phyloP scores from a whole-genome alignment of 2,797 vertebrate genomes.

The Cossypha heuglini region DNA sequence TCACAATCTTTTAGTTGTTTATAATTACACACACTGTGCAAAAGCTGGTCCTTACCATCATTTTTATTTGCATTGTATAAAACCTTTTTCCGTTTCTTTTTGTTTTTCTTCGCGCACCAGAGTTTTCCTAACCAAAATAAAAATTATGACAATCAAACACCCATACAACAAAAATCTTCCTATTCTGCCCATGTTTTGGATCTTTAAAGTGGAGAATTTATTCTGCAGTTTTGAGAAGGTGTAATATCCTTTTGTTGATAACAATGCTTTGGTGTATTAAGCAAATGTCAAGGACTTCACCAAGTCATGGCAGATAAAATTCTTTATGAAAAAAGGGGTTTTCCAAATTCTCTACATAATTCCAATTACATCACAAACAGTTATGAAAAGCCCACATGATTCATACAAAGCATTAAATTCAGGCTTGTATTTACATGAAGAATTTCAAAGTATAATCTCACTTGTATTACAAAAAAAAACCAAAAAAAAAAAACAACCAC shows the following conservation, averaged over 20 bases:
- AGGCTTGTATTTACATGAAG: background rate
- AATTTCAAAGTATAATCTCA: background rate
- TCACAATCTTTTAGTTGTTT: background rate
- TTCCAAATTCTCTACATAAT: background rate
- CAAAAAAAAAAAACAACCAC: background rate
- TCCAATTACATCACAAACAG: background rate
- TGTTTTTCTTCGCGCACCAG: slow-evolving; percentile 98
- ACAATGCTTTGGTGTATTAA: background rate
- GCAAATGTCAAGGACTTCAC: background rate
- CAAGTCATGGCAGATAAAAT: background rate
- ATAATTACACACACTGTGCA: background rate
- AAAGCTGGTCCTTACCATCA: slow-evolving; percentile 81
- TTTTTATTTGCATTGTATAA: slow-evolving; percentile 91
- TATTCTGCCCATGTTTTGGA: background rate
- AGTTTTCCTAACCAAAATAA: slow-evolving; percentile 85
- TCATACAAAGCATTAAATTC: background rate
- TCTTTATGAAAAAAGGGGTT: background rate
- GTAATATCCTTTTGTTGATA: background rate
- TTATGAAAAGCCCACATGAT: background rate
- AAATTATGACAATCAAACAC: background rate
- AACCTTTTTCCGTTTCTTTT: slow-evolving; percentile 96
- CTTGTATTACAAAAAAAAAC: background rate
- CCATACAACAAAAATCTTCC: background rate
- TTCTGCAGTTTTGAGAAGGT: background rate
- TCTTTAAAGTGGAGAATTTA: background rate